Evolutionary conservation across 2,113 vertebrate genomes (phyloP).

Genomic region (rabbit (Oryctolagus cuniculus)): mOryCun1.1 NC_091438.1:97452001-97452500

Average conservation of each 20-base stretch:
- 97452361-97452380: constrained; percentile 25
- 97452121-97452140: background rate
- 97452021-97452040: background rate
- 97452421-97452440: no score
- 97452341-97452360: constrained; percentile 41
- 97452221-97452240: background rate
- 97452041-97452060: background rate
- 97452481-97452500: no score
- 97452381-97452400: no score
- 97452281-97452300: background rate
- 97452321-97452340: background rate
- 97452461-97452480: no score
- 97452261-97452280: background rate
- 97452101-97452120: no score
- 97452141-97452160: background rate
- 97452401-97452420: no score
- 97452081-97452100: background rate
- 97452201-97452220: background rate
- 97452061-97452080: background rate
- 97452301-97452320: background rate
- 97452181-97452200: background rate
- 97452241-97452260: rapidly evolving
- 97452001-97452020: background rate
- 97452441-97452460: no score
- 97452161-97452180: background rate